These are phyloP conservation scores for Drosophila antonietae DNA, from an alignment of 2,888 invertebrate genomes.

Conservation along the genomic window DNA sequence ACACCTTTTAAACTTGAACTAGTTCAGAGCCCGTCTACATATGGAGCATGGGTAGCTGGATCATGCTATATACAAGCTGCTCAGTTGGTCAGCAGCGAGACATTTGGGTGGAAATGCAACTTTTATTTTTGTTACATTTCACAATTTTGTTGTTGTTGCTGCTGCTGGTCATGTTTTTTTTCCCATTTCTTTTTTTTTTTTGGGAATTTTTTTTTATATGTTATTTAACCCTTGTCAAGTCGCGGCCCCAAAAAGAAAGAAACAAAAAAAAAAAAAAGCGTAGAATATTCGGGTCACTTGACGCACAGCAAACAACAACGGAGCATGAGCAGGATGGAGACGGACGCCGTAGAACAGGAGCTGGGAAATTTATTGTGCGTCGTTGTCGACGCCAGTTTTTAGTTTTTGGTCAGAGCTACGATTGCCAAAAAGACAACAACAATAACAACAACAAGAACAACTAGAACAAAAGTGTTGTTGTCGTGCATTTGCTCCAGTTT, in stretches of 20 bases:
- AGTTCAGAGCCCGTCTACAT: conserved; percentile 27
- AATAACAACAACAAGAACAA: conserved; percentile 37
- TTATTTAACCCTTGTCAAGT: conserved; percentile 78
- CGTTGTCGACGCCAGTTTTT: conserved; percentile 66
- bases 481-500: conserved; percentile 75
- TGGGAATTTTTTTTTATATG: conserved; percentile 51
- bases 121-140: conserved; percentile 56
- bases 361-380: conserved; percentile 67
- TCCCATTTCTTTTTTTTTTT: background rate
- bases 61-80: conserved; percentile 2
- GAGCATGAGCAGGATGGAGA: conserved; percentile 26
- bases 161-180: conserved; percentile 56
- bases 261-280: conserved; percentile 24
- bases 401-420: conserved; percentile 58
- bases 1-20: conserved; percentile 59
- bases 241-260: conserved; percentile 40
- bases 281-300: conserved; percentile 74
- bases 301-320: conserved; percentile 47
- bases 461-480: conserved; percentile 57
- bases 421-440: conserved; percentile 47
- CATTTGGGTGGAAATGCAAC: conserved; percentile 34
- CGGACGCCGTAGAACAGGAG: conserved; percentile 39
- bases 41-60: conserved; percentile 1
- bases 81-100: conserved; percentile 16
- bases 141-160: conserved; percentile 50